Evolutionary conservation across 2,888 invertebrate genomes (phyloP), one percentile per base, ranked within the genome.

Genomic region (Proisotoma minuta): DNA sequence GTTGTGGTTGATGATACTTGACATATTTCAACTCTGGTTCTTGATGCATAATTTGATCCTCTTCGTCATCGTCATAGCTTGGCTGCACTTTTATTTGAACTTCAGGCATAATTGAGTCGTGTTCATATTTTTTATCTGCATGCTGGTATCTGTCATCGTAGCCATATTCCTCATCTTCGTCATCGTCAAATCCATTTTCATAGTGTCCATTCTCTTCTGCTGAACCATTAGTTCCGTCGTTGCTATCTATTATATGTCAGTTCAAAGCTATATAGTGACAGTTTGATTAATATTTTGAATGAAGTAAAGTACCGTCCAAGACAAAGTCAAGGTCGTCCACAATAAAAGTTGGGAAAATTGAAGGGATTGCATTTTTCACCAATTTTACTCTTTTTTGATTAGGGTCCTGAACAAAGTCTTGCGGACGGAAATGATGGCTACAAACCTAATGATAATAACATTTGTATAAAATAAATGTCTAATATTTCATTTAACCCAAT

Each of bases 341-440:
- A 22, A 60, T 57, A 28, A 66, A 66, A 0, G 57, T 58, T 1
- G 66, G 66, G n/a, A 66, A 66, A 15, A 63, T 58, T 3, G 62
- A 66, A 1, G 66, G 66, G 27, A 66, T 63, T 2, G 66, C 62
- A 47, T 53, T 58, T 51, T 66, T 62, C 23, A 60, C 47, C 15
- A 66, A 20, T 40, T 66, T 66, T 4, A 57, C 53, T 24, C 66
- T 26, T 24, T 60, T 66, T 1, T 59, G 60, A 24, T 34, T 26
- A 2, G 57, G 51, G 20, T 66, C 66, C n/a, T 60, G 58, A 2
- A 66, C 52, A 47, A 66, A 66, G 40, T 66, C 66, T 20, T 54
- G 23, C 0, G 53, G 24, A 1, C 60, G 57, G 47, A 66, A 66
- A 29, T 66, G 66, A 63, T 66, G 66, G 1, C 62, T 63, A 23